Base-by-base conservation (phyloP, 53 echinoderm and acorn worm genomes). In the Patiria pectinifera region DNA sequence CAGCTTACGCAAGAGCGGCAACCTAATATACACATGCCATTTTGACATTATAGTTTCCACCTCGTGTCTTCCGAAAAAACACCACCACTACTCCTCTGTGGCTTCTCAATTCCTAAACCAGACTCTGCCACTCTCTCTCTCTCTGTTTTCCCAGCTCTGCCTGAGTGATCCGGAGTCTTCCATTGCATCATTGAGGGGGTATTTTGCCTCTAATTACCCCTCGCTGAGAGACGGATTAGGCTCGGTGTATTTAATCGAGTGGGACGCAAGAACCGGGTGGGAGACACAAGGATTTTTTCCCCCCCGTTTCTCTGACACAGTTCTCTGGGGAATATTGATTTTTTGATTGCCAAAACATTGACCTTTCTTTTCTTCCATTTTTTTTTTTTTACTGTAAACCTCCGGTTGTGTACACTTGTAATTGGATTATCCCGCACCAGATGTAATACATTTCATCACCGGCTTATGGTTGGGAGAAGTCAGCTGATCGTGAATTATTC, bases 141-240 rank as follows among this genome's bases (percentile, higher is more conserved):
- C 62, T 26, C 4, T 35, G n/a, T 12, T 43, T 13, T 14, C 19
- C 19, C 66, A 18, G 4, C 12, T 13, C 9, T 24, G 22, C 48
- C 18, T 60, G 18, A 25, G 80, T 79, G 80, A 79, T 79, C 11
- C 80, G 43, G 90, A 69, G 16, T 81, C 90, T 81, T 80, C 90
- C 90, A 90, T 90, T 80, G 81, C 69, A 63, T 80, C 82, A 80
- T 78, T 90, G 90, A 90, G 90, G 90, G 90, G 90, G 90, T 69
- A 89, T 80, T 2, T 23, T 49, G 66, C 18, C 69, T 69, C 16
- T 66, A 90, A 90, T 90, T 90, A 78, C 63, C 45, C 26, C 90
- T 81, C 62, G 81, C 82, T 81, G 90, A 35, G 90, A 62, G 90
- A 90, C 10, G 63, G 81, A 80, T 23, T 75, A 35, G 23, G 35